These are phyloP conservation scores for Cygnus olor DNA, from an alignment of 2,797 vertebrate genomes.

Conservation along the genomic window DNA sequence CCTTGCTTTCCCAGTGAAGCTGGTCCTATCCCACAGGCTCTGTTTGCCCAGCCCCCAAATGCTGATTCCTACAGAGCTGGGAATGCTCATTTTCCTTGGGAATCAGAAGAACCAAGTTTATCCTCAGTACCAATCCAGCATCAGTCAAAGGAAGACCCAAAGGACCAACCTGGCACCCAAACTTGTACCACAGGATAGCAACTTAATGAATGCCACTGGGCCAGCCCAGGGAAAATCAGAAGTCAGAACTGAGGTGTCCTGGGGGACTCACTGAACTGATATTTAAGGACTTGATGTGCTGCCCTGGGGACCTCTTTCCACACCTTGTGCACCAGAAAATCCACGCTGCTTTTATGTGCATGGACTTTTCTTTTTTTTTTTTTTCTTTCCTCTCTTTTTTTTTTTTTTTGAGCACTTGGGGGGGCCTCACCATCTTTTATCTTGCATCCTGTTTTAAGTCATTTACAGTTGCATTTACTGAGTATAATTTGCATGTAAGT, in stretches of 20 bases:
- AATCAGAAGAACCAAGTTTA: neutral
- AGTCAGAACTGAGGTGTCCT: slow-evolving; percentile 22
- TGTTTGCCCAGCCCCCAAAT: neutral
- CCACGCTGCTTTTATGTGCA: neutral
- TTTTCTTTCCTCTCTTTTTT: no score
- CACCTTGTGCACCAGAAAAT: neutral
- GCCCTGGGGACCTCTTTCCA: neutral
- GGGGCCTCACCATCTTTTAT: neutral
- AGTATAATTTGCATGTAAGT: neutral
- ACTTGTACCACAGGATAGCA: neutral
- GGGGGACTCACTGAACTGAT: neutral
- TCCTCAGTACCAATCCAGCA: neutral
- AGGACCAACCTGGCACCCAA: neutral
- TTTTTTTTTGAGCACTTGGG: neutral
- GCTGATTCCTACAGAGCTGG: neutral
- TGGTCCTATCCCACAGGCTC: neutral
- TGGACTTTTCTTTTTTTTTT: neutral
- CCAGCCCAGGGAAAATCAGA: neutral
- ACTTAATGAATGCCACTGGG: neutral
- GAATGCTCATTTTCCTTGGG: neutral
- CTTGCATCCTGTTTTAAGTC: neutral
- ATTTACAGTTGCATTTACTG: neutral
- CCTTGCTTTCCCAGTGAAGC: neutral
- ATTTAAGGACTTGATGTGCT: neutral
- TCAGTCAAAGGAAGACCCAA: slow-evolving; percentile 1